Evolutionary conservation across 2,797 vertebrate species (phyloP).

Genomic region (Hybognathus amarus): DNA sequence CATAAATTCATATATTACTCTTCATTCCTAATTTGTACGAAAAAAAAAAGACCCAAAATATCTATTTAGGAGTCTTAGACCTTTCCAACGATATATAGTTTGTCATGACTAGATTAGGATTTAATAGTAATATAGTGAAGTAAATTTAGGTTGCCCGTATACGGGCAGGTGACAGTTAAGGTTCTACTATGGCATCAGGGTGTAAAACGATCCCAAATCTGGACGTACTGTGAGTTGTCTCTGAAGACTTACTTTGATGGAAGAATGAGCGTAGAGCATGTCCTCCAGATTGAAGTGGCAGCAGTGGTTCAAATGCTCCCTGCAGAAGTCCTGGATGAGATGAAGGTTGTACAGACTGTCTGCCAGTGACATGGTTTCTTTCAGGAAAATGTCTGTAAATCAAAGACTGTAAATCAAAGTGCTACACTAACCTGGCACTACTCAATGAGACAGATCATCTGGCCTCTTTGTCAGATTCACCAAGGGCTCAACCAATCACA

Average conservation of each 20-base stretch:
- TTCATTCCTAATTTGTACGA: too few species aligned
- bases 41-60: too few species aligned
- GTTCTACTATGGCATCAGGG: not conserved
- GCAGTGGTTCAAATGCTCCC: conserved; percentile 90
- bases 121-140: too few species aligned
- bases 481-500: conserved; percentile 57
- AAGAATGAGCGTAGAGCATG: conserved; percentile 94
- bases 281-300: conserved; percentile 97
- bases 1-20: too few species aligned
- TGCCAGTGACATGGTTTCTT: conserved; percentile 93
- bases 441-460: not conserved
- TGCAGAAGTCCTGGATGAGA: conserved; percentile 94
- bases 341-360: conserved; percentile 96
- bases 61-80: too few species aligned
- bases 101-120: too few species aligned
- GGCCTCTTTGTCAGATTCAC: not conserved
- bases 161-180: too few species aligned
- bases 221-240: not conserved
- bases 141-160: too few species aligned
- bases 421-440: not conserved
- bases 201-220: not conserved
- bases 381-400: conserved; percentile 90
- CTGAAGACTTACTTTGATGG: conserved; percentile 85
- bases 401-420: conserved; percentile 13
- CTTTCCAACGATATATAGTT: too few species aligned